Conservation (phyloP, 2,113 vertebrate species). For the Callipepla squamata region DNA sequence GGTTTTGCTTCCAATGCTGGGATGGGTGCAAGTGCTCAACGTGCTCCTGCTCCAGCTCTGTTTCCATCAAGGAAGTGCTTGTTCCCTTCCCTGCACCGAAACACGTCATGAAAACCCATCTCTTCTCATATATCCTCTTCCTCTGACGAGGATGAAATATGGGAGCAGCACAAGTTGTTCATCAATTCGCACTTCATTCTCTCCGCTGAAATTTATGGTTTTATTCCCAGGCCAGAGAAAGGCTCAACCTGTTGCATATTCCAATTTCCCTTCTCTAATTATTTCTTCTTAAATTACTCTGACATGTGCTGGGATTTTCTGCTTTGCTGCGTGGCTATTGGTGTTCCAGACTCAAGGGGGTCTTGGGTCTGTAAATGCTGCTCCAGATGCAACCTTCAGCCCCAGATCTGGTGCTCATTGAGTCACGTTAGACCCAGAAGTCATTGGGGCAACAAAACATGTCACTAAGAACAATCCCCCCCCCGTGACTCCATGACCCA, state of each 20-base stretch:
- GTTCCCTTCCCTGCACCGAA: not conserved
- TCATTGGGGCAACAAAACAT: no score
- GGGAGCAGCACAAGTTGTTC: accelerated
- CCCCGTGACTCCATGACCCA: not conserved
- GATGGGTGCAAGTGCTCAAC: accelerated
- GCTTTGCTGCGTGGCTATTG: accelerated
- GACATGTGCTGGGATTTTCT: accelerated
- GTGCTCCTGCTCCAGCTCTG: accelerated
- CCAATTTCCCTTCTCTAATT: not conserved
- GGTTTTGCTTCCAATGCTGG: accelerated
- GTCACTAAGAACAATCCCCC: no score
- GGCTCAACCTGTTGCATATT: not conserved
- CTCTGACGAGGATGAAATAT: not conserved
- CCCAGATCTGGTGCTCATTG: not conserved
- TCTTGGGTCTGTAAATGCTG: not conserved
- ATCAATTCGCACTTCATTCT: not conserved
- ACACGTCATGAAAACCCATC: accelerated
- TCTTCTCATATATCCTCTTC: not conserved
- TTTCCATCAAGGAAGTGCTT: not conserved
- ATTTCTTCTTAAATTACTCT: not conserved
- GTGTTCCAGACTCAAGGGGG: not conserved
- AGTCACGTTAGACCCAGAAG: not conserved
- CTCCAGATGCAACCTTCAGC: not conserved
- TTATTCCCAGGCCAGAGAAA: not conserved
- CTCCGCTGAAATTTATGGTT: not conserved